phyloP scores from a whole-genome alignment of 2,113 vertebrate genomes.

The Echinops telfairi region DNA sequence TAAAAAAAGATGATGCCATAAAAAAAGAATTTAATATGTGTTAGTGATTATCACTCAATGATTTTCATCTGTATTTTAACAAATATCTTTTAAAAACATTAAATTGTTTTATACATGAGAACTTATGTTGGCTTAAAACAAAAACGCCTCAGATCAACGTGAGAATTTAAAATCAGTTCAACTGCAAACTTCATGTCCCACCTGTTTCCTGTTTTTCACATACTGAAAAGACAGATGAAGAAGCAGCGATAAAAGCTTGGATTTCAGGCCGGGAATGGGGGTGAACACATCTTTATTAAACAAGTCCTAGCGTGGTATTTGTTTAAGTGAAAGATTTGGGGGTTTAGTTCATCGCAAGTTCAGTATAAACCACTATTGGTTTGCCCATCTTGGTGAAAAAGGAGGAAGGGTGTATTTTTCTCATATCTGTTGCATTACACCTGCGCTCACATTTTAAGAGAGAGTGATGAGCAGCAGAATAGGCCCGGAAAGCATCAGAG shows the following conservation, averaged over 20 bases:
- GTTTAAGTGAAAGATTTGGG: not conserved
- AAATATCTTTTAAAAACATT: conserved; percentile 35
- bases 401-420: not conserved
- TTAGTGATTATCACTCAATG: not conserved
- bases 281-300: not conserved
- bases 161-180: conserved; percentile 45
- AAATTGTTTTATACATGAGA: conserved; percentile 38
- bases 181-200: not conserved
- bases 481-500: not conserved
- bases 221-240: not conserved
- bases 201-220: not conserved
- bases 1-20: no score
- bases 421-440: not conserved
- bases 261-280: conserved; percentile 18
- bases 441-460: conserved; percentile 31
- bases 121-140: conserved; percentile 34
- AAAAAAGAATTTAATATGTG: not conserved
- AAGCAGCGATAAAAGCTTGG: not conserved
- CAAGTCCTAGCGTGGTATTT: not conserved
- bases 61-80: conserved; percentile 10
- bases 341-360: not conserved
- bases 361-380: not conserved
- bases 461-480: not conserved
- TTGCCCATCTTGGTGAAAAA: not conserved
- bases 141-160: not conserved